These are phyloP conservation scores for Saguinus imperator DNA, from an alignment of 2,113 vertebrate species.

Conservation along the genomic window DNA sequence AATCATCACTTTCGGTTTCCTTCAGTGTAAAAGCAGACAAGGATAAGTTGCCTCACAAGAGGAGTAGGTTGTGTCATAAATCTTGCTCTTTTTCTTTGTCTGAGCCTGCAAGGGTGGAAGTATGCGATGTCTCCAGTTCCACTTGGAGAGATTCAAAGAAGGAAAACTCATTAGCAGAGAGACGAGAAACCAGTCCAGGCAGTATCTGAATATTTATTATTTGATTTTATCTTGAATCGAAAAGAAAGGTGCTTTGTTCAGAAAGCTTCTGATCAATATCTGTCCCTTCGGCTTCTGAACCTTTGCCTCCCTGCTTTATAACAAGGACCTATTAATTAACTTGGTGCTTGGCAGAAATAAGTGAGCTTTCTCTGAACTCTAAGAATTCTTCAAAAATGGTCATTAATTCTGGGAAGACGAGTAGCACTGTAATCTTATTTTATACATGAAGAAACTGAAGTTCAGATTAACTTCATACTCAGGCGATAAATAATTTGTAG, in stretches of 20 bases:
- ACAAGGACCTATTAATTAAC: conserved; percentile 19
- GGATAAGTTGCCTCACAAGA: neutral
- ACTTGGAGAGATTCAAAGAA: conserved; percentile 2
- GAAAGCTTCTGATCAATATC: neutral
- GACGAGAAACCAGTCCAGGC: neutral
- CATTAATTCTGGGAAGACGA: neutral
- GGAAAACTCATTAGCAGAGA: neutral
- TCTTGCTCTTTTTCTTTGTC: neutral
- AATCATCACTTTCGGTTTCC: neutral
- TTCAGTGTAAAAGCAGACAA: neutral
- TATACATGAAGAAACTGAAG: neutral
- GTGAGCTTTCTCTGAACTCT: neutral
- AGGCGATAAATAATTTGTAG: neutral
- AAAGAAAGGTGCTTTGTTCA: conserved; percentile 44
- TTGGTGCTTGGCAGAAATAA: neutral
- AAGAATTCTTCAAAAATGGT: neutral
- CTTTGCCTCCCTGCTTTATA: neutral
- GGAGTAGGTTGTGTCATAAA: neutral
- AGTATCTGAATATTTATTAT: neutral
- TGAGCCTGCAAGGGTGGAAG: neutral
- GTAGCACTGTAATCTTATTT: neutral
- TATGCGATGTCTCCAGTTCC: neutral
- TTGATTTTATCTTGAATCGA: conserved; percentile 51
- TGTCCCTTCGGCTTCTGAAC: neutral
- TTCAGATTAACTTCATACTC: neutral